phyloP scores from a whole-genome alignment of 2,888 invertebrate species.

The Beris morrisii region DNA sequence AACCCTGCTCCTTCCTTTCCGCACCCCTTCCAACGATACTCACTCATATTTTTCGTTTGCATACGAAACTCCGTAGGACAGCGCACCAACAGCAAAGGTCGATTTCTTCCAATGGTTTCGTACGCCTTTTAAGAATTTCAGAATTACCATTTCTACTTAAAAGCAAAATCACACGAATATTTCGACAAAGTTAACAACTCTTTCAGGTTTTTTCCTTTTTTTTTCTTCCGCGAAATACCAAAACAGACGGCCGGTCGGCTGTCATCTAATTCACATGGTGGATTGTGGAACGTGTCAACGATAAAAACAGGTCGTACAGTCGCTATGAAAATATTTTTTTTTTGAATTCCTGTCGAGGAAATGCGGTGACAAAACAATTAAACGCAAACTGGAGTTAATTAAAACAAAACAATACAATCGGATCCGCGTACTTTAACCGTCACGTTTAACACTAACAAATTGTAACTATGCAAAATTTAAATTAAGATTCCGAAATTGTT shows the following conservation, averaged over 20 bases:
- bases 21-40: conserved; percentile 46
- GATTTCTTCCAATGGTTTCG: conserved; percentile 85
- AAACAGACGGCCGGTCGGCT: not conserved
- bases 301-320: not conserved
- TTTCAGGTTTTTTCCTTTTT: not conserved
- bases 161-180: conserved; percentile 8
- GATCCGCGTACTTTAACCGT: too few species aligned
- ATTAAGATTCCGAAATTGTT: not conserved
- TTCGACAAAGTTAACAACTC: not conserved
- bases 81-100: conserved; percentile 65
- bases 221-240: not conserved
- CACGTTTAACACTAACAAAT: too few species aligned
- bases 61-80: conserved; percentile 72
- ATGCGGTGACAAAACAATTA: too few species aligned
- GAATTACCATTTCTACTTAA: conserved; percentile 5
- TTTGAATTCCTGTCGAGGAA: too few species aligned
- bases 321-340: too few species aligned
- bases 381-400: too few species aligned
- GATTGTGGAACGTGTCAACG: conserved; percentile 10
- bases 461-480: not conserved
- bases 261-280: conserved; percentile 17
- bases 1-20: too few species aligned
- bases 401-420: too few species aligned
- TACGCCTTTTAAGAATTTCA: conserved; percentile 33
- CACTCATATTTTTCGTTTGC: conserved; percentile 75